Evolutionary conservation across 2,113 vertebrate genomes (phyloP).

Genomic region (Pungitius pungitius): DNA sequence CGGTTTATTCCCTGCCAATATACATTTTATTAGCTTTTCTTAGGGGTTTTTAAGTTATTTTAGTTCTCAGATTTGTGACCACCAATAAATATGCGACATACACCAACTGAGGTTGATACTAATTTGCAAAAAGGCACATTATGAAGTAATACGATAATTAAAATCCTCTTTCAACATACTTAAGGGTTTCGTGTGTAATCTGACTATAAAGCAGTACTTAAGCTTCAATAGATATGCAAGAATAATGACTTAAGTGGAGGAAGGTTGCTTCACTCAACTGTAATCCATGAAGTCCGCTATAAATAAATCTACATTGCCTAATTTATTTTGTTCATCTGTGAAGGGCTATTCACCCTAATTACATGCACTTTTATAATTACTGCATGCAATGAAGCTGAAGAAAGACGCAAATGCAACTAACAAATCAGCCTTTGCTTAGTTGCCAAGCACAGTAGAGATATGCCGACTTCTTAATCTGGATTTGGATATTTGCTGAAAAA

Average conservation of each 20-base stretch:
- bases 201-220: constrained; percentile 51
- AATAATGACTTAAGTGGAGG: too few relatives aligned
- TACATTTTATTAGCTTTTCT: not conserved
- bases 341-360: constrained; percentile 36
- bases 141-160: constrained; percentile 46
- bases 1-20: not conserved
- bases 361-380: too few relatives aligned
- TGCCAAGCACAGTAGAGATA: constrained; percentile 18
- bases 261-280: constrained; percentile 42
- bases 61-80: not conserved
- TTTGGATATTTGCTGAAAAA: constrained; percentile 8
- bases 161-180: constrained; percentile 47
- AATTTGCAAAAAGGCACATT: not conserved
- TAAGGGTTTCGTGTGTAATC: constrained; percentile 55
- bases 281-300: constrained; percentile 38
- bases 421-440: constrained; percentile 12
- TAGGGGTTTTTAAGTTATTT: not conserved
- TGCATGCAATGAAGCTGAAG: constrained; percentile 22
- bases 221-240: too few relatives aligned
- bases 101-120: not conserved
- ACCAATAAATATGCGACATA: not conserved
- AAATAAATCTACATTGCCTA: constrained; percentile 54
- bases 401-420: not conserved
- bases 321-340: constrained; percentile 54
- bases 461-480: not conserved